Percentiles rank a stretch among this genome's conserved stretches.
Evolutionary conservation across 2,113 vertebrate genomes (phyloP).

Genomic region (Macrotus californicus): DNA sequence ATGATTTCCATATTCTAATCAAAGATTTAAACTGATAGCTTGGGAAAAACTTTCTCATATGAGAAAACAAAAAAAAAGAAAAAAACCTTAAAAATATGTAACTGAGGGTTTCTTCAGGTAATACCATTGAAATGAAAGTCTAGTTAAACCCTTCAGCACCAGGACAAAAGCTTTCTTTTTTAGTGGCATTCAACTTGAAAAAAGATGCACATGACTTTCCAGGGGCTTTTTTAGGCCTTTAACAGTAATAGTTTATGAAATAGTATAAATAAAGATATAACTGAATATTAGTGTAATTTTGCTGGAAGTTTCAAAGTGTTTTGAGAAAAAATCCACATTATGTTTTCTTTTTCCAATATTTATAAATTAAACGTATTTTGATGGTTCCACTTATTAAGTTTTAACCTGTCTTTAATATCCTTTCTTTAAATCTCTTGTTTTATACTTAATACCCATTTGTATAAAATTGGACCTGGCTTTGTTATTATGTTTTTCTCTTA

Average conservation of each 20-base stretch:
- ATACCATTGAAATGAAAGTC: not conserved
- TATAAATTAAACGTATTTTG: constrained; percentile 16
- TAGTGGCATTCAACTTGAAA: not conserved
- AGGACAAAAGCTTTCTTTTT: not conserved
- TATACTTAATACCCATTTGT: not conserved
- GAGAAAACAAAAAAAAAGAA: not conserved
- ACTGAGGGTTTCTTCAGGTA: not conserved
- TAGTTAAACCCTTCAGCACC: not conserved
- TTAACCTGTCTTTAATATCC: not conserved
- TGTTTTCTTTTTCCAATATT: constrained; percentile 12
- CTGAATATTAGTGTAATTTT: constrained; percentile 52
- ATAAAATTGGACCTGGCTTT: not conserved
- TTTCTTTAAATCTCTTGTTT: constrained; percentile 12
- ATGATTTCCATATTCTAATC: not conserved
- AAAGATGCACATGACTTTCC: constrained; percentile 35
- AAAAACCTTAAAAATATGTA: not conserved
- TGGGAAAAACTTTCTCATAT: not conserved
- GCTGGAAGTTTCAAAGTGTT: constrained; percentile 7
- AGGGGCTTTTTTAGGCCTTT: constrained; percentile 50
- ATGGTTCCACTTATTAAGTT: not conserved
- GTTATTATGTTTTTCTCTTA: not conserved
- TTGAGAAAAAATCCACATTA: not conserved
- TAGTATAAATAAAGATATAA: constrained; percentile 43
- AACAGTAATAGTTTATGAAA: constrained; percentile 42
- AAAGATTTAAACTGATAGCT: not conserved